Conservation (phyloP, 2,888 invertebrate genomes). For the Amorpha juglandis region DNA sequence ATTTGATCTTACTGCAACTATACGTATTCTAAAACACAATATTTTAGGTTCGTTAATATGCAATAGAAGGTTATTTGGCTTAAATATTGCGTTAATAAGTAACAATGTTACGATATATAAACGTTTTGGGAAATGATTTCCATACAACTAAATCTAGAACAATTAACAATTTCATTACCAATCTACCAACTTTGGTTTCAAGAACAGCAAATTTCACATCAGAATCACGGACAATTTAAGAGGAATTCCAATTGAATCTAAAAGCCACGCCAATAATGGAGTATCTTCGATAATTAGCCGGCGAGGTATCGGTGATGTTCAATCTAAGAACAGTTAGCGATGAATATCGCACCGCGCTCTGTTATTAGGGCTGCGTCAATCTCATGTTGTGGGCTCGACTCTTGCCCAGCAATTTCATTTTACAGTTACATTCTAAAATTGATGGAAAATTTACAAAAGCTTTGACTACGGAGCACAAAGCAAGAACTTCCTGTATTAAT, state of each 20-base stretch:
- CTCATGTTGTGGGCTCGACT: slow-evolving; percentile 42
- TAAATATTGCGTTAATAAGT: not conserved
- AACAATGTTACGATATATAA: no score
- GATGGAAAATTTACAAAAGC: slow-evolving; percentile 26
- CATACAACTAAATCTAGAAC: not conserved
- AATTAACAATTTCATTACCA: no score
- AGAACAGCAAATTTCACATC: slow-evolving; percentile 34
- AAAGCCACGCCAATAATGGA: slow-evolving; percentile 45
- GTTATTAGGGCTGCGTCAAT: slow-evolving; percentile 70
- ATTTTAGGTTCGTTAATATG: slow-evolving; percentile 24
- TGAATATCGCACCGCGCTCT: slow-evolving; percentile 67
- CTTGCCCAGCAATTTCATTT: slow-evolving; percentile 53
- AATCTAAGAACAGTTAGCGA: slow-evolving; percentile 75
- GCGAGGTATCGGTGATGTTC: slow-evolving; percentile 58
- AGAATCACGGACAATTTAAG: slow-evolving; percentile 37
- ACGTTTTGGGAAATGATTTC: not conserved
- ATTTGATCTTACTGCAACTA: slow-evolving; percentile 25
- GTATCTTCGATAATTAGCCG: slow-evolving; percentile 62
- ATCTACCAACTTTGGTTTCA: slow-evolving; percentile 26
- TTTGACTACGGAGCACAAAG: slow-evolving; percentile 19
- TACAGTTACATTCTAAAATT: slow-evolving; percentile 58
- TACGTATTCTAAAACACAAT: slow-evolving; percentile 22
- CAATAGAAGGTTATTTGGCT: slow-evolving; percentile 4
- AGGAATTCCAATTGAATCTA: slow-evolving; percentile 52
- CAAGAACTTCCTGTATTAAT: slow-evolving; percentile 25